phyloP scores from a whole-genome alignment of 2,113 vertebrate genomes.

The Tragelaphus strepsiceros region DNA sequence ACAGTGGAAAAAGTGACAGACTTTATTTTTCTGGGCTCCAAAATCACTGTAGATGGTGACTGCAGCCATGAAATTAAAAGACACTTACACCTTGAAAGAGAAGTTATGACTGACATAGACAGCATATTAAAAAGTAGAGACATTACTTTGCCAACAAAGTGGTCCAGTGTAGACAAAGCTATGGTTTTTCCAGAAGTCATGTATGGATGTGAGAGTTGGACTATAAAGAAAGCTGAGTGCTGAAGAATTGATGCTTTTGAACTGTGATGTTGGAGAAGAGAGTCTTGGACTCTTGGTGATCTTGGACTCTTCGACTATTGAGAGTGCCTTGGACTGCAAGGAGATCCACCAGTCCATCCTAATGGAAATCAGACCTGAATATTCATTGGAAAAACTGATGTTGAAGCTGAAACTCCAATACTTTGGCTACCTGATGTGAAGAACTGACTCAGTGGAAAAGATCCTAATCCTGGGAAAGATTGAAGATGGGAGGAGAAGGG shows the following conservation, averaged over 20 bases:
- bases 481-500: neutral
- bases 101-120: neutral
- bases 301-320: neutral
- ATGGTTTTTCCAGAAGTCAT: neutral
- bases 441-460: neutral
- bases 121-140: neutral
- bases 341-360: neutral
- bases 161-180: neutral
- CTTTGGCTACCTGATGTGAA: neutral
- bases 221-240: accelerated
- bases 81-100: neutral
- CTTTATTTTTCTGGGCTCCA: neutral
- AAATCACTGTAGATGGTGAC: neutral
- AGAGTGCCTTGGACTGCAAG: neutral
- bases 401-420: neutral
- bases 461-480: neutral
- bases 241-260: neutral
- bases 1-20: neutral
- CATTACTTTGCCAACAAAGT: neutral
- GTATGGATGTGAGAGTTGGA: neutral
- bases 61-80: neutral
- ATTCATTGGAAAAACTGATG: neutral
- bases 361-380: neutral
- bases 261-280: neutral
- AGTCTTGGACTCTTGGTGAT: neutral